A percentile compares a stretch with the other conserved stretches of the same genome.
phyloP scores from a whole-genome alignment of 2,797 vertebrate genomes.

The Phrynocephalus forsythii region DNA sequence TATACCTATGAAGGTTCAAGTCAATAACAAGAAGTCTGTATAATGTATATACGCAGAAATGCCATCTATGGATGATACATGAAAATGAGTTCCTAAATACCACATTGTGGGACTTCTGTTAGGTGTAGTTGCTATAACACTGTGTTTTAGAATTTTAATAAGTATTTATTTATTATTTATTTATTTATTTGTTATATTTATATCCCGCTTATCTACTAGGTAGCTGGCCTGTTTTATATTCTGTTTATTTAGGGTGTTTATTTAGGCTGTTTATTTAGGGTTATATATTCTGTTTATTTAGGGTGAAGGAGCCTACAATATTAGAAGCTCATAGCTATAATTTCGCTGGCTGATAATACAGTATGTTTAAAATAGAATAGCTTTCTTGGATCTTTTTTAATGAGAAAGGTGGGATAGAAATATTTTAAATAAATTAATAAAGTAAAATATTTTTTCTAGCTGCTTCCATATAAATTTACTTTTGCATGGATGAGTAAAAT shows the following conservation, averaged over 20 bases:
- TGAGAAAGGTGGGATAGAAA: too few relatives aligned
- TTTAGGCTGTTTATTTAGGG: neutral
- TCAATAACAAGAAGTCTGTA: conserved; percentile 77
- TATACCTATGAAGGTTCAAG: conserved; percentile 82
- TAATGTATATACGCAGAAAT: conserved; percentile 69
- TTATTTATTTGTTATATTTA: too few relatives aligned
- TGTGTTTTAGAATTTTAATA: too few relatives aligned
- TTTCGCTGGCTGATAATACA: neutral
- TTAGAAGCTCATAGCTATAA: neutral
- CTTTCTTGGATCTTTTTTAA: too few relatives aligned
- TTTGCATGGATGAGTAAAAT: neutral
- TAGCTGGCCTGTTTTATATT: neutral
- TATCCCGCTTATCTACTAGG: too few relatives aligned
- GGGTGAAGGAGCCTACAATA: neutral
- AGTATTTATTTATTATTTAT: too few relatives aligned
- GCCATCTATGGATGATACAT: conserved; percentile 58
- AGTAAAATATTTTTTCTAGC: neutral
- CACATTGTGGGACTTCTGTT: neutral
- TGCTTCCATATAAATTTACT: neutral
- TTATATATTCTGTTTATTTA: neutral
- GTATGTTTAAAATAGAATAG: too few relatives aligned
- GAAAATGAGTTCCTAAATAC: conserved; percentile 13
- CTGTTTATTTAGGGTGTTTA: neutral
- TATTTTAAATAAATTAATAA: too few relatives aligned
- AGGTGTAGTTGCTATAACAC: neutral